phyloP scores from a whole-genome alignment of 2,888 invertebrate species.

The Drosophila flavopinicola region DNA sequence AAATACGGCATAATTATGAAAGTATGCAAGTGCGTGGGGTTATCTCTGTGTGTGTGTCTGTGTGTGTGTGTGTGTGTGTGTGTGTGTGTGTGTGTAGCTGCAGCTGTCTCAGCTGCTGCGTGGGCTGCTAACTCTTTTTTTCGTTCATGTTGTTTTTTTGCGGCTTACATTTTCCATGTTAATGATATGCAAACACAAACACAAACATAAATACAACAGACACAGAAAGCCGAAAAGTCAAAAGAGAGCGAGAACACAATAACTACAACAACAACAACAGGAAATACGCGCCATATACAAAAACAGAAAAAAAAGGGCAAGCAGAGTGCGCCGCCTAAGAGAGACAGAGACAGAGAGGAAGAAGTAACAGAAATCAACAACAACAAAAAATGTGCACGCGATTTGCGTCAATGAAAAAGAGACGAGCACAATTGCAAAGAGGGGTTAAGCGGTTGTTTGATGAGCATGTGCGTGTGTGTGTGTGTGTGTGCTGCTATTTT shows the following conservation, averaged over 20 bases:
- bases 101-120: constrained; percentile 53
- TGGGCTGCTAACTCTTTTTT: constrained; percentile 66
- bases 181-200: constrained; percentile 72
- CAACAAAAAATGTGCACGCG: constrained; percentile 66
- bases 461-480: constrained; percentile 1
- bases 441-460: background rate
- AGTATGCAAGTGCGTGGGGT: constrained; percentile 53
- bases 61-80: background rate
- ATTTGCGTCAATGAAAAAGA: constrained; percentile 69
- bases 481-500: constrained; percentile 25
- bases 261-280: constrained; percentile 26
- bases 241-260: constrained; percentile 33
- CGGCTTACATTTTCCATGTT: constrained; percentile 67
- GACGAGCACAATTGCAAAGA: constrained; percentile 20
- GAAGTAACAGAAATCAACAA: constrained; percentile 59
- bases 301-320: constrained; percentile 33
- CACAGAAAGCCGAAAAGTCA: constrained; percentile 54
- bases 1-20: constrained; percentile 42
- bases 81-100: constrained; percentile 17
- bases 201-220: constrained; percentile 25
- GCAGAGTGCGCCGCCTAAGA: constrained; percentile 2
- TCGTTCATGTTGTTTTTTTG: constrained; percentile 12
- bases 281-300: constrained; percentile 63
- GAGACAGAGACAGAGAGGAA: constrained; percentile 19
- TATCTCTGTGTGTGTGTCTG: background rate